Conservation (phyloP, 2,113 vertebrate species). For the Ceuthmochares aereus region DNA sequence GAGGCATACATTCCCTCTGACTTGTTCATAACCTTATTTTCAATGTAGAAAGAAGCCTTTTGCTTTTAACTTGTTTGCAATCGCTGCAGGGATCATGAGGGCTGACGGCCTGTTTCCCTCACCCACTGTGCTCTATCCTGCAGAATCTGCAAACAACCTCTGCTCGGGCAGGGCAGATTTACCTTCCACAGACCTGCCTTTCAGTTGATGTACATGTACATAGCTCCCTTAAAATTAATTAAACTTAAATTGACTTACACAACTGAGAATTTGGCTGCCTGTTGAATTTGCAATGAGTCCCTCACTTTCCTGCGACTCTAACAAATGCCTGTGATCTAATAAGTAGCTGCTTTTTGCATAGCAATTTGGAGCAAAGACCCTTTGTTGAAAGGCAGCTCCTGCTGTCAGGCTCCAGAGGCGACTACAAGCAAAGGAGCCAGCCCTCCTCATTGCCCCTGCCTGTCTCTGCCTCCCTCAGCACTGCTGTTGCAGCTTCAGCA, state of each 20-base stretch:
- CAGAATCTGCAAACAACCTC: not conserved
- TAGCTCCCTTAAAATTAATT: not conserved
- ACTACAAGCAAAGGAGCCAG: not conserved
- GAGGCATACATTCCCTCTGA: not conserved
- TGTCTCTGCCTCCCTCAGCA: not conserved
- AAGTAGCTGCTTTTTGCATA: not conserved
- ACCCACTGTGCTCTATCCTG: accelerated
- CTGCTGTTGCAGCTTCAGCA: not conserved
- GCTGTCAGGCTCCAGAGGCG: not conserved
- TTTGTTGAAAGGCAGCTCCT: not conserved
- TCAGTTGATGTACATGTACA: not conserved
- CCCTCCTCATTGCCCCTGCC: accelerated
- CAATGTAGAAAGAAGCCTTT: not conserved
- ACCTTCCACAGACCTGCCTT: not conserved
- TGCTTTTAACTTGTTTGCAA: not conserved
- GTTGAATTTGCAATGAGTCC: not conserved
- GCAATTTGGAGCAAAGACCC: not conserved
- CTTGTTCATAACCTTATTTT: not conserved
- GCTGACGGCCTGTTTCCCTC: not conserved
- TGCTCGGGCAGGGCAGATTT: not conserved
- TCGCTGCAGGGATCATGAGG: accelerated
- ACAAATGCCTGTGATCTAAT: not conserved
- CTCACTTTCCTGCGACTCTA: not conserved
- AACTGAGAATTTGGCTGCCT: not conserved
- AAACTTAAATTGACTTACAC: not conserved